Evolutionary conservation across 2,888 invertebrate species (phyloP), one percentile per base, ranked within the genome.

Genomic region (Eilema depressum): DNA sequence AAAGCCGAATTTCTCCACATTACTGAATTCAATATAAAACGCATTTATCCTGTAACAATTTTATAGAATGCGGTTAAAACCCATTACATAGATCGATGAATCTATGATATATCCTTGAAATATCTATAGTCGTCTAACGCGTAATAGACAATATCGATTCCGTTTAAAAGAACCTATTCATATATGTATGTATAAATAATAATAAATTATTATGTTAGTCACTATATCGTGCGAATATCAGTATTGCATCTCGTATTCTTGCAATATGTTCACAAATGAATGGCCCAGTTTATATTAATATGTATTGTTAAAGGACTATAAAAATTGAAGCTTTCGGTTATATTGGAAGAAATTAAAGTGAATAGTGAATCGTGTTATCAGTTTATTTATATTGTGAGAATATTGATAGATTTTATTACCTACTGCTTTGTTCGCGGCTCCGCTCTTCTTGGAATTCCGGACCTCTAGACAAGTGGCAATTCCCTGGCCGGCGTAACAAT

Each of bases 171-270:
- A 20, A 53, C 53, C 53, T n/a, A 53, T 53, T 20, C n/a, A 53
- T 53, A n/a, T n/a, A n/a, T n/a, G n/a, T n/a, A 53, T 53, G n/a
- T n/a, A 47, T 47, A 47, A 47, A 47, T 47, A 47, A 47, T 47
- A 47, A 53, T 53, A 53, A 53, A 53, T 53, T 53, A n/a, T 53
- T 53, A 53, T 53, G 53, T 53, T 53, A 53, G 53, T 53, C 53
- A 53, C n/a, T n/a, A 53, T 53, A 10, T 20, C 53, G 53, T 10
- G 53, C 2, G 53, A n/a, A 53, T n/a, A 53, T n/a, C 53, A 53
- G 53, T 53, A n/a, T n/a, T 53, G 53, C 10, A n/a, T 7, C 53
- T 53, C 10, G 53, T 47, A 20, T 53, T 53, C 53, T 53, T n/a
- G n/a, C 20, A 53, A 53, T 20, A 20, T 47, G 17, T 47, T 47